Evolutionary conservation across 2,113 vertebrate species (phyloP), one percentile per base, ranked within the genome.

Genomic region (Hymenochirus boettgeri): DNA sequence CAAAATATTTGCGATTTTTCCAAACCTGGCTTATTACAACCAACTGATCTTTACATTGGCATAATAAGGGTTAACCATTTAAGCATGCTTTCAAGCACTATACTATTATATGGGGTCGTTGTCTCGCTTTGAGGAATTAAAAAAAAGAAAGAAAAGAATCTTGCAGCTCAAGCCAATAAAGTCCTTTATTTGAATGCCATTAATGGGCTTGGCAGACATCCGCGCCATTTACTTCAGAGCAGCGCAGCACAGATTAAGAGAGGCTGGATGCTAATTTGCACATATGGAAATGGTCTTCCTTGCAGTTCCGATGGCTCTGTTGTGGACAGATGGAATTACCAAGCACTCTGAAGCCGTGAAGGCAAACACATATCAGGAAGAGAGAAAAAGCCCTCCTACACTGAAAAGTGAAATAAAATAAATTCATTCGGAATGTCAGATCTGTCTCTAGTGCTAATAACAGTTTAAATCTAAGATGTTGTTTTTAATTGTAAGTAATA

Each of bases 261-360:
- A 85, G 86, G 84, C 86, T 86, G 87, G 80, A 85, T 91, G 89
- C 87, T 95, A 92, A 95, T 95, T 93, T 92, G 89, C 91, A 91
- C 95, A 96, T 94, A 96, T 94, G 94, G 94, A 96, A 96, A 92
- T 89, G 89, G 90, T 93, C 91, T 93, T 90, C 92, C 88, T 91
- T 90, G 83, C 88, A 73, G 85, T 83, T 79, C 86, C 74, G 71
- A 88, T 86, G 90, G 86, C 93, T 95, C 91, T 94, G 91, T 88
- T 91, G 92, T 91, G 94, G 92, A 94, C 95, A 96, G 93, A 95
- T 97, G 93, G 93, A 95, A 94, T 94, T 91, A 92, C 90, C 81
- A 82, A 91, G 91, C 84, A 84, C 89, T 93, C 91, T 89, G 85
- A 93, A 94, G 89, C 91, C 86, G 91, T 88, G 91, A 96, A 97